Conservation (phyloP, 2,113 vertebrate genomes). For the Menura novaehollandiae region DNA sequence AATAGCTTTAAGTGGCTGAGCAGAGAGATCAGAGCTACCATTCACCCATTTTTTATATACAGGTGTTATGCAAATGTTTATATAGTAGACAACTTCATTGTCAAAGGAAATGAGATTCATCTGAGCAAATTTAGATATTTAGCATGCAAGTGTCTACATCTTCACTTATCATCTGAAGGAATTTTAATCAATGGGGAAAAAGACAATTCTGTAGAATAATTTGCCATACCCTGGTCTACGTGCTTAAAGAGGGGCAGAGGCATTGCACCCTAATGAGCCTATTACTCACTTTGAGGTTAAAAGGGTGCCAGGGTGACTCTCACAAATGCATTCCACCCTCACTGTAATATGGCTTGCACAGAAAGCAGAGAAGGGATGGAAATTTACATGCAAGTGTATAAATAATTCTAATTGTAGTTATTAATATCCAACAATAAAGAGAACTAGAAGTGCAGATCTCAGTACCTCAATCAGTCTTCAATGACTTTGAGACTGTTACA, state of each 20-base stretch:
- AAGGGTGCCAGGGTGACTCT: background rate
- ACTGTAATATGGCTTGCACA: background rate
- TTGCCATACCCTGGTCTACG: accelerated
- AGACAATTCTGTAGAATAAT: background rate
- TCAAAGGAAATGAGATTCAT: background rate
- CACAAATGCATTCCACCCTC: background rate
- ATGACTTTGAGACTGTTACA: background rate
- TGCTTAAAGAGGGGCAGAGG: background rate
- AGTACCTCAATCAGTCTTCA: background rate
- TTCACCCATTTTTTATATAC: background rate
- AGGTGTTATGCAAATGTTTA: background rate
- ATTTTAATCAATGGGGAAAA: background rate
- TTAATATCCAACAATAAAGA: background rate
- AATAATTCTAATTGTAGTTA: background rate
- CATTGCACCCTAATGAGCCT: accelerated
- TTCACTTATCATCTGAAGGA: background rate
- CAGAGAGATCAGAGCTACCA: background rate
- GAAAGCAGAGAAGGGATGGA: background rate
- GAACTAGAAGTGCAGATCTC: background rate
- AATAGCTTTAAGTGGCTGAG: background rate
- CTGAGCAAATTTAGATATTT: background rate
- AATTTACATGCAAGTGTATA: background rate
- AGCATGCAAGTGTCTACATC: background rate
- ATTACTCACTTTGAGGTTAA: background rate
- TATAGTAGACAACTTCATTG: background rate